phyloP scores from a whole-genome alignment of 2,113 vertebrate species.

The Forbesichthys agassizii region DNA sequence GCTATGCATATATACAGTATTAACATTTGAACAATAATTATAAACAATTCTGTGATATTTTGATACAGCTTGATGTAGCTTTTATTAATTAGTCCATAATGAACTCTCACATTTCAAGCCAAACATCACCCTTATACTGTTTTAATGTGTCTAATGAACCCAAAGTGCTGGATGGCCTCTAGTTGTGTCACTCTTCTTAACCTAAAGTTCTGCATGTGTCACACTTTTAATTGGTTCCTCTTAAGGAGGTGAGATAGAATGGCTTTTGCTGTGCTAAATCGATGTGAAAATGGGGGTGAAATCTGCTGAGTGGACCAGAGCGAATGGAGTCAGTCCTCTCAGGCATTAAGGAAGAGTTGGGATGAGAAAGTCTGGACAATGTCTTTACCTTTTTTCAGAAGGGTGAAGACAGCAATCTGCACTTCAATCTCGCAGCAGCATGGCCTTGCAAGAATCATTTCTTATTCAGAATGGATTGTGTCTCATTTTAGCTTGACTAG shows the following conservation, averaged over 20 bases:
- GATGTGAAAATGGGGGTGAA: constrained; percentile 66
- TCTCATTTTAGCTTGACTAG: constrained; percentile 32
- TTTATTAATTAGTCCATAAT: constrained; percentile 13
- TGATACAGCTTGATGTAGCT: background rate
- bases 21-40: constrained; percentile 8
- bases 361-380: constrained; percentile 71
- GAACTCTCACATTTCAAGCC: constrained; percentile 22
- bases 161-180: constrained; percentile 11
- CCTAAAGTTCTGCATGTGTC: constrained; percentile 47
- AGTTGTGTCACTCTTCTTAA: constrained; percentile 27
- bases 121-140: constrained; percentile 40
- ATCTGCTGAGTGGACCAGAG: constrained; percentile 72
- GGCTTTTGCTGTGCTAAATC: constrained; percentile 60
- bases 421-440: constrained; percentile 46
- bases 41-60: constrained; percentile 36
- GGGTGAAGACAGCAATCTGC: constrained; percentile 55
- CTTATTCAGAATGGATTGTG: constrained; percentile 55
- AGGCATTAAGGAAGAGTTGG: constrained; percentile 56
- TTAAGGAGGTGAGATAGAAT: constrained; percentile 60
- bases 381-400: constrained; percentile 64
- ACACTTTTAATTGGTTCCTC: constrained; percentile 64
- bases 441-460: constrained; percentile 57
- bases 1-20: constrained; percentile 19
- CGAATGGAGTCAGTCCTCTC: constrained; percentile 59
- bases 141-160: constrained; percentile 43